Conservation (phyloP, 1,140 invertebrate genomes). For the Zaprionus nigranus region DNA sequence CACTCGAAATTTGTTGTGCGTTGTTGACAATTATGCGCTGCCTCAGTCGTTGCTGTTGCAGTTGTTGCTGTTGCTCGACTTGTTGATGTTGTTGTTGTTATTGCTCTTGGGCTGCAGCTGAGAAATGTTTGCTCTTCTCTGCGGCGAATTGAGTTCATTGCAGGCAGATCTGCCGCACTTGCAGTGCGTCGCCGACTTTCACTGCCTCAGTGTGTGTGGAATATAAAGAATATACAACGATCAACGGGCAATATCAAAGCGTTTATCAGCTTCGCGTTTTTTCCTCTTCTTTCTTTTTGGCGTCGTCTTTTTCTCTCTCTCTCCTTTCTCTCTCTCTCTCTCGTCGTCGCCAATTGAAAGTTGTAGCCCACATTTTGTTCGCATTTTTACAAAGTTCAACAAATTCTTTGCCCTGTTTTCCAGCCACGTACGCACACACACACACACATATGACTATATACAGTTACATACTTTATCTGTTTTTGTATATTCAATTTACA, state of each 20-base stretch:
- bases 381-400: slow-evolving; percentile 37
- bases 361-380: slow-evolving; percentile 43
- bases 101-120: slow-evolving; percentile 10
- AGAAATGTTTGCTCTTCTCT: slow-evolving; percentile 43
- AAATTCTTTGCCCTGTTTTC: slow-evolving; percentile 43
- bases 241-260: slow-evolving; percentile 43
- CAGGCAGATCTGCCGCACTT: slow-evolving; percentile 32
- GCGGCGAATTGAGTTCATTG: slow-evolving; percentile 50
- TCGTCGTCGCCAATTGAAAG: slow-evolving; percentile 47
- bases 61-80: background rate
- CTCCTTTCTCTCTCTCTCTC: background rate
- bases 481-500: background rate
- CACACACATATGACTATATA: background rate
- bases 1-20: slow-evolving; percentile 35
- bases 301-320: background rate
- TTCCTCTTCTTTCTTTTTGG: slow-evolving; percentile 3
- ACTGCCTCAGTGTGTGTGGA: slow-evolving; percentile 23
- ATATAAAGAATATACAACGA: slow-evolving; percentile 32
- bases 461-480: background rate
- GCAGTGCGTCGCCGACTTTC: slow-evolving; percentile 37
- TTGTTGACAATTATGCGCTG: slow-evolving; percentile 46
- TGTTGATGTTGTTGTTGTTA: slow-evolving; percentile 8
- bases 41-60: background rate
- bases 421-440: background rate
- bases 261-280: slow-evolving; percentile 51